Evolutionary conservation across 1,140 invertebrate species (phyloP), one percentile per base, ranked within the genome.

Genomic region (Caerostris extrusa): DNA sequence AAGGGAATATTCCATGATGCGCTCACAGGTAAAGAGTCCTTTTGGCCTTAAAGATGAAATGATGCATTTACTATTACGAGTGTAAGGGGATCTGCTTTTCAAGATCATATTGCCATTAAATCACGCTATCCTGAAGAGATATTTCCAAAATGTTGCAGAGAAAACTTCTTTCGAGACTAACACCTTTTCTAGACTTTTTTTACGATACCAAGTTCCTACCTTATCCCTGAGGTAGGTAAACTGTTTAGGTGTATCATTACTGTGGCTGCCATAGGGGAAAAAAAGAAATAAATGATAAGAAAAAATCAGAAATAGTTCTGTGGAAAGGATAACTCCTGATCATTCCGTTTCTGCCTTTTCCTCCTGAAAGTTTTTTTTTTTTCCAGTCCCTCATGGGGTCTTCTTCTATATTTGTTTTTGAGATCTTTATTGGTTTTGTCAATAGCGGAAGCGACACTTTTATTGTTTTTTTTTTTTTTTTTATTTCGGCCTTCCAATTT

Each of bases 371-470:
- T 60, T 81, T 89, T 89, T 57, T 87, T 50, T 87, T 53, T 53
- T n/a, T n/a, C n/a, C 50, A 55, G 50, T 69, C 87, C 69, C 57
- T 71, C 71, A n/a, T 64, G 89, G 64, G 71, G 89, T 90, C 89
- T 81, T 81, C 71, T 90, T 81, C 89, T 90, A 90, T 90, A 90
- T 90, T 90, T 90, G 89, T 90, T 90, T 90, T 90, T 90, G 89
- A 90, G 89, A 90, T 90, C 89, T 90, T 90, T 90, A 90, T 90
- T 90, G 89, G 89, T 90, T 90, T 90, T 90, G 89, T 90, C 67
- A 81, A 90, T 90, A 60, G 89, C 67, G 89, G 67, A 81, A 60
- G 89, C 19, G 56, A 58, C 69, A 57, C 57, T 89, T 55, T 58
- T 77, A 57, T 89, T 55, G 53, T 64, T 53, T 87, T 89, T 88